Evolutionary conservation across 2,797 vertebrate species (phyloP).

Genomic region (Ptychobarbus kaznakovi): DNA sequence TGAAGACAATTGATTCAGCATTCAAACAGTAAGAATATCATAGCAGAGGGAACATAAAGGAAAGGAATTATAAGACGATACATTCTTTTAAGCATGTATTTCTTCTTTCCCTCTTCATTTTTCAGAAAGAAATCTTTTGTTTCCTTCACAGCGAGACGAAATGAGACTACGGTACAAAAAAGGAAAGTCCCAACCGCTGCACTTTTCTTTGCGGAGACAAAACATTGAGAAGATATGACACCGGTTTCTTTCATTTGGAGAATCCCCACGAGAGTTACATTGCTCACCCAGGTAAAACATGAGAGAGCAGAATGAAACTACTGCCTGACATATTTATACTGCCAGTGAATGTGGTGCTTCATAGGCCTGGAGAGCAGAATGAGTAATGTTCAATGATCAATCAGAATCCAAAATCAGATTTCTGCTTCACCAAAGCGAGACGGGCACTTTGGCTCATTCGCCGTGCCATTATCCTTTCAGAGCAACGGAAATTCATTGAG

Average conservation of each 20-base stretch:
- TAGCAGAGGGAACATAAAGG: slow-evolving; percentile 33
- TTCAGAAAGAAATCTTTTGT: slow-evolving; percentile 10
- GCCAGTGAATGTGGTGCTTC: slow-evolving; percentile 14
- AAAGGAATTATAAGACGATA: neutral
- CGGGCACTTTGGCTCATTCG: slow-evolving; percentile 68
- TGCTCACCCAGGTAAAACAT: slow-evolving; percentile 45
- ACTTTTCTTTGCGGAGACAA: slow-evolving; percentile 50
- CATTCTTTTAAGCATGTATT: neutral
- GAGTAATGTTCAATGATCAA: slow-evolving; percentile 68
- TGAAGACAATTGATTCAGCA: slow-evolving; percentile 16
- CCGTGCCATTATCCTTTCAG: slow-evolving; percentile 12
- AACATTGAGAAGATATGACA: slow-evolving; percentile 38
- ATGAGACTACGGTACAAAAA: slow-evolving; percentile 25
- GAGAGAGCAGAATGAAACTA: slow-evolving; percentile 34
- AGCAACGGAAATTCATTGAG: neutral
- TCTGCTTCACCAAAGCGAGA: slow-evolving; percentile 88
- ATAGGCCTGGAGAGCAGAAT: slow-evolving; percentile 20
- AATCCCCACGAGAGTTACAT: slow-evolving; percentile 29
- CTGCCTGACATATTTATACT: slow-evolving; percentile 39
- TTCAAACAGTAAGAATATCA: slow-evolving; percentile 16
- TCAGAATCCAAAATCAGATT: slow-evolving; percentile 86
- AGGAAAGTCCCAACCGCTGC: slow-evolving; percentile 7
- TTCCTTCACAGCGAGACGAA: slow-evolving; percentile 28
- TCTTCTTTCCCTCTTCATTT: slow-evolving; percentile 22
- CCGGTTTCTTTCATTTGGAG: slow-evolving; percentile 40